These are phyloP conservation scores for Sceliomorpha sp. DNA, from an alignment of 2,888 invertebrate genomes.

Conservation along the genomic window DNA sequence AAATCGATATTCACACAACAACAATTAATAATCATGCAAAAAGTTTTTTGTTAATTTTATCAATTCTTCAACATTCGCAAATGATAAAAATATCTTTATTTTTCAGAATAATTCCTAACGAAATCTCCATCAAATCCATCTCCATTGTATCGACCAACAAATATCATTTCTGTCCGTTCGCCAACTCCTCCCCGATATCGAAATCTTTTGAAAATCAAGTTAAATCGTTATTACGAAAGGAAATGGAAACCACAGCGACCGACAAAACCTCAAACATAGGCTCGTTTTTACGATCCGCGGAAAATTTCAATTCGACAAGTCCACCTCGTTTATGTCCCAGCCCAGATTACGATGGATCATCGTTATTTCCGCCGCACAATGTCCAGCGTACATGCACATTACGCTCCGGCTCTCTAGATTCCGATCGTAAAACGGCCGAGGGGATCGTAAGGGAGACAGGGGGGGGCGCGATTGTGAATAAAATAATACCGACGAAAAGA, in stretches of 20 bases:
- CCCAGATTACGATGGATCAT: conserved; percentile 52
- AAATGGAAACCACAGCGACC: conserved; percentile 1
- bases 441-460: conserved; percentile 9
- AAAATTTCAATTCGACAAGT: conserved; percentile 50
- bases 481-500: conserved; percentile 43
- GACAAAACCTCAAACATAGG: conserved; percentile 20
- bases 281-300: conserved; percentile 37
- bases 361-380: conserved; percentile 47
- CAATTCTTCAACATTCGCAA: no score
- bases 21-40: no score
- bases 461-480: conserved; percentile 37
- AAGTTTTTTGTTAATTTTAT: no score
- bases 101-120: no score
- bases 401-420: conserved; percentile 15
- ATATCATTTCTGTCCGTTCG: no score
- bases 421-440: conserved; percentile 32
- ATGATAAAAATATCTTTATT: no score
- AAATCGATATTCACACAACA: no score
- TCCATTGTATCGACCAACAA: no score
- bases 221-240: conserved; percentile 22
- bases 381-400: conserved; percentile 15
- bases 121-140: no score
- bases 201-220: conserved; percentile 1
- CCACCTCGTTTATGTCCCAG: conserved; percentile 50
- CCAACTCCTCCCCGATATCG: no score